These are phyloP conservation scores for Callinectes sapidus DNA, from an alignment of 2,888 invertebrate genomes.

Conservation along the genomic window DNA sequence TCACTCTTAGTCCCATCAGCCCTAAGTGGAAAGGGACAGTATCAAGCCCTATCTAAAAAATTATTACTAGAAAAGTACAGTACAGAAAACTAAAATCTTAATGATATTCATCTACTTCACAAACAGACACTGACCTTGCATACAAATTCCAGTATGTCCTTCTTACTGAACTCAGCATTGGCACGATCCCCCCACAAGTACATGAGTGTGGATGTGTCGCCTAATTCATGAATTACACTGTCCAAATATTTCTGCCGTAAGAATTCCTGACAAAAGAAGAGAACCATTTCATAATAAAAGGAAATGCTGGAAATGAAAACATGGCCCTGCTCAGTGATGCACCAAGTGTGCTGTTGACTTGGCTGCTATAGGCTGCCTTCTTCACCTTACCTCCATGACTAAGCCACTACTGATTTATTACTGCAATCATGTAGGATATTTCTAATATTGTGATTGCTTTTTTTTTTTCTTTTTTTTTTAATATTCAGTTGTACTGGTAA, in stretches of 20 bases:
- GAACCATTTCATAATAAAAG: neutral
- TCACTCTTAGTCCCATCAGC: too few species aligned
- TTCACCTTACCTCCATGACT: too few species aligned
- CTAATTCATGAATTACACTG: neutral
- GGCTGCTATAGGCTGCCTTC: too few species aligned
- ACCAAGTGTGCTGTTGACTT: too few species aligned
- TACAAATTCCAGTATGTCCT: constrained; percentile 43
- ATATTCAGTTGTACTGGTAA: too few species aligned
- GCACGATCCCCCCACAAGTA: constrained; percentile 60
- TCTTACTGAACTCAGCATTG: constrained; percentile 49
- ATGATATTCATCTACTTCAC: neutral
- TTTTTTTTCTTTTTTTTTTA: too few species aligned
- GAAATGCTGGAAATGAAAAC: too few species aligned
- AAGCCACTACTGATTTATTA: too few species aligned
- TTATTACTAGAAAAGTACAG: neutral
- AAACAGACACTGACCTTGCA: constrained; percentile 53
- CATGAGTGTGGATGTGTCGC: constrained; percentile 29
- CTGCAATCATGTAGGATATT: too few species aligned
- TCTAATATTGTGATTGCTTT: too few species aligned
- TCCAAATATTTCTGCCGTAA: neutral
- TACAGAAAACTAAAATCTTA: neutral
- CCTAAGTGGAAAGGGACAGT: neutral
- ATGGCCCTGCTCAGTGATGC: too few species aligned
- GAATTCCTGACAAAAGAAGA: neutral
- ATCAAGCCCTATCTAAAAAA: neutral